These are phyloP conservation scores for Oncopodura yosiiana DNA, from an alignment of 1,140 invertebrate genomes.

Conservation along the genomic window DNA sequence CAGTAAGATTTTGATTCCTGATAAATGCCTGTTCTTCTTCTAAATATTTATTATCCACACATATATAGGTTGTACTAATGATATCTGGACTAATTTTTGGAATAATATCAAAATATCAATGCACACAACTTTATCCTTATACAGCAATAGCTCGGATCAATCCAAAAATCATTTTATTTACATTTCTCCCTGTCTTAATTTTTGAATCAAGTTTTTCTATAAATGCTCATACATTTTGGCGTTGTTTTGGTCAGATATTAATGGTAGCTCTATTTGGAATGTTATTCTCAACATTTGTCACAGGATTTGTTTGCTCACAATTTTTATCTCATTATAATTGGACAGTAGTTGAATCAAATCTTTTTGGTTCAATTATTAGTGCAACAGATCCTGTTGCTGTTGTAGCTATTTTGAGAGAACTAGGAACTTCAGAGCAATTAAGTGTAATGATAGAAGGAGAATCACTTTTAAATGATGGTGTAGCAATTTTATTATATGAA, in stretches of 20 bases:
- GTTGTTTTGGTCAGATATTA: constrained; percentile 36
- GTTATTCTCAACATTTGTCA: constrained; percentile 37
- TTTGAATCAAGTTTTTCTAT: constrained; percentile 46
- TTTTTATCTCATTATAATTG: constrained; percentile 37
- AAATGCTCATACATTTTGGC: constrained; percentile 42
- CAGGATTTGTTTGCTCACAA: constrained; percentile 37
- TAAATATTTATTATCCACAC: neutral
- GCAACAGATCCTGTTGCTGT: constrained; percentile 46
- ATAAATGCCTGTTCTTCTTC: neutral
- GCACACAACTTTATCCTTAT: constrained; percentile 18
- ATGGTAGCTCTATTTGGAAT: constrained; percentile 25
- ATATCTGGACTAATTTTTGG: constrained; percentile 23
- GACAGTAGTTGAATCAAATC: constrained; percentile 36
- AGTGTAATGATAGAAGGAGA: constrained; percentile 45
- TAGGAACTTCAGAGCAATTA: constrained; percentile 41
- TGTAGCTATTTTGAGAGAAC: constrained; percentile 43
- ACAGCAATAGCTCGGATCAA: constrained; percentile 37
- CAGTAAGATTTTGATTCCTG: constrained; percentile 2
- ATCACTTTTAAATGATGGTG: constrained; percentile 46
- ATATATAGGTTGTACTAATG: constrained; percentile 17
- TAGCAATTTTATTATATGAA: constrained; percentile 44
- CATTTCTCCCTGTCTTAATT: constrained; percentile 45
- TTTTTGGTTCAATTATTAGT: constrained; percentile 43
- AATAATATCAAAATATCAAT: constrained; percentile 16
- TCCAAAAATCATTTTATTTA: constrained; percentile 41